Base-by-base conservation (phyloP, 23 tunicate species). In the Oikopleura vanhoeffeni region DNA sequence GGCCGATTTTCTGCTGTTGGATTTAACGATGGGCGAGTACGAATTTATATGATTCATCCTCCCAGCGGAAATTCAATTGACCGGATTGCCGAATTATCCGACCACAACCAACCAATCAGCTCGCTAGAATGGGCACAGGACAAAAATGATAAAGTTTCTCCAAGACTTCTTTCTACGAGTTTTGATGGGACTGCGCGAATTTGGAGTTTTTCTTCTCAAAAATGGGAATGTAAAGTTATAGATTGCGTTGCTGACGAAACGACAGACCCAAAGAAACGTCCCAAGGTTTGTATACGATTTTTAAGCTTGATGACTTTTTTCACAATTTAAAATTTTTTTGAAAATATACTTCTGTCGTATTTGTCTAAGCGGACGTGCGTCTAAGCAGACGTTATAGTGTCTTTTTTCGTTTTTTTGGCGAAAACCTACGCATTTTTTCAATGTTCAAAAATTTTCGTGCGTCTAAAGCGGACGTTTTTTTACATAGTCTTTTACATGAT, bases 1-100 rank as follows among this genome's bases (percentile, higher is more conserved):
- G 92, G 92, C 18, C 83, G 92, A 67, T 89, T 89, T 76, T 79
- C 76, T 32, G 92, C 88, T 1, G 92, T 86, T 0, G 92, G 89
- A 24, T 88, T 86, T 35, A 85, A 87, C 0, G 92, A 89, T 57
- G 41, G 76, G 38, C 67, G 58, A 32, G 85, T 89, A 32, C 86
- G 87, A 40, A 76, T 89, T 33, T 89, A 89, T 60, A 85, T 76
- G 75, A 89, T 89, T 87, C 87, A 84, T 1, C 84, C 77, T 8
- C 89, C 67, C 33, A 32, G 36, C 27, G 42, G 76, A 24, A 28
- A 40, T 13, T 8, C 76, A 2, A 64, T 86, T 38, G 88, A 76
- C 33, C 86, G 76, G 0, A 86, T 86, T 28, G 88, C 85, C 0
- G 88, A 86, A 42, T 86, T 83, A 40, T 86, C 83, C 67, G 86